phyloP scores from a whole-genome alignment of 2,888 invertebrate genomes.

The Leucophenga maculata region DNA sequence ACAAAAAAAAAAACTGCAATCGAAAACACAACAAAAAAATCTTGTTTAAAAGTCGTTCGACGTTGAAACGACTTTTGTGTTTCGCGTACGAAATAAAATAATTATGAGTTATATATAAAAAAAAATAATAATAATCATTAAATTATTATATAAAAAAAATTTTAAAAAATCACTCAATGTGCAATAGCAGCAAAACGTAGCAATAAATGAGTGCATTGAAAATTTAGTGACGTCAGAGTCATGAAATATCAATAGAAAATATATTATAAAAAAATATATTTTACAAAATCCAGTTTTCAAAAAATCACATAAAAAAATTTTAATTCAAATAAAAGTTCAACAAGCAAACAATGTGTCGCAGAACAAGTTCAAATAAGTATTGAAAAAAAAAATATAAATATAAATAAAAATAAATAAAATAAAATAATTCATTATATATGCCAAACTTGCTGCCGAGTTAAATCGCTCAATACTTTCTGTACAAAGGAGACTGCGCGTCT shows the following conservation, averaged over 20 bases:
- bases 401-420: slow-evolving; percentile 18
- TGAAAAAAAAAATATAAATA: slow-evolving; percentile 21
- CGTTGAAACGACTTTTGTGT: too few species aligned
- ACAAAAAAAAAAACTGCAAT: slow-evolving; percentile 39
- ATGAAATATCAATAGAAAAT: not conserved
- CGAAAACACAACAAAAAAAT: slow-evolving; percentile 25
- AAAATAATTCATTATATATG: slow-evolving; percentile 9
- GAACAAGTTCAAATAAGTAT: too few species aligned
- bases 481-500: not conserved
- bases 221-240: slow-evolving; percentile 2
- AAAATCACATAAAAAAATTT: slow-evolving; percentile 39
- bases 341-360: slow-evolving; percentile 28
- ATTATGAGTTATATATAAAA: too few species aligned
- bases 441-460: not conserved
- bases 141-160: not conserved
- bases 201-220: not conserved
- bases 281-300: not conserved
- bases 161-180: slow-evolving; percentile 1
- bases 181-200: not conserved
- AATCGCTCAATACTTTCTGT: not conserved
- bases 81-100: too few species aligned
- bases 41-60: not conserved
- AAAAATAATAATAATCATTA: not conserved
- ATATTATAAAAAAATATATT: not conserved
- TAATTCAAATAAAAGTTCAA: slow-evolving; percentile 59